phyloP scores from a whole-genome alignment of 2,797 vertebrate species.

The Danio kyathit region DNA sequence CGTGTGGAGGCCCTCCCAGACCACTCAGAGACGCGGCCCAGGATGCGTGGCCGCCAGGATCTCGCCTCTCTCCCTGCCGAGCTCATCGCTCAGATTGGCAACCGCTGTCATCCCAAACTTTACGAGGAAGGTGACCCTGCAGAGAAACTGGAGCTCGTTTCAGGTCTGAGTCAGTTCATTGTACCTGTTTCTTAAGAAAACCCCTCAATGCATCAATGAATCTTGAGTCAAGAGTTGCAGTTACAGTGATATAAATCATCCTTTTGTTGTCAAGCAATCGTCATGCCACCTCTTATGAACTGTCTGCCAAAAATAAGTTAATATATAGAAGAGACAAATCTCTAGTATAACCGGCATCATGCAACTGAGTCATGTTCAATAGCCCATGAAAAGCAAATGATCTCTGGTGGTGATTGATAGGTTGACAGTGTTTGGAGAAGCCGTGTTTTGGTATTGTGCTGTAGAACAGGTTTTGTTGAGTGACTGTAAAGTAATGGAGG shows the following conservation, averaged over 20 bases:
- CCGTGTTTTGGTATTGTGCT: constrained; percentile 32
- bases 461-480: constrained; percentile 43
- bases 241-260: background rate
- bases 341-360: constrained; percentile 21
- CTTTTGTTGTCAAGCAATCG: background rate
- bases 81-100: constrained; percentile 94
- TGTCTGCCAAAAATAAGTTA: constrained; percentile 12
- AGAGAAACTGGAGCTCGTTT: constrained; percentile 95
- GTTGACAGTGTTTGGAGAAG: constrained; percentile 33
- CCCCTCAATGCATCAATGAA: background rate
- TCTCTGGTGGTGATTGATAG: constrained; percentile 13
- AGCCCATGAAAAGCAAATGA: constrained; percentile 44
- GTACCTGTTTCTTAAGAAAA: background rate
- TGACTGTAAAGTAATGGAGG: constrained; percentile 27
- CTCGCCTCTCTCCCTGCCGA: constrained; percentile 91
- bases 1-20: constrained; percentile 92
- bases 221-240: background rate
- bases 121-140: constrained; percentile 95
- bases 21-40: constrained; percentile 89
- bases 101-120: constrained; percentile 95
- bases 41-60: constrained; percentile 89
- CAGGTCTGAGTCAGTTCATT: constrained; percentile 76
- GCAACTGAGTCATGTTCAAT: constrained; percentile 36
- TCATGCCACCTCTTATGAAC: background rate
- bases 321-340: constrained; percentile 25